A percentile compares a stretch with the other conserved stretches of the same genome.
These are phyloP conservation scores for Zygaena filipendulae DNA, from an alignment of 2,888 invertebrate species.

Conservation along the genomic window DNA sequence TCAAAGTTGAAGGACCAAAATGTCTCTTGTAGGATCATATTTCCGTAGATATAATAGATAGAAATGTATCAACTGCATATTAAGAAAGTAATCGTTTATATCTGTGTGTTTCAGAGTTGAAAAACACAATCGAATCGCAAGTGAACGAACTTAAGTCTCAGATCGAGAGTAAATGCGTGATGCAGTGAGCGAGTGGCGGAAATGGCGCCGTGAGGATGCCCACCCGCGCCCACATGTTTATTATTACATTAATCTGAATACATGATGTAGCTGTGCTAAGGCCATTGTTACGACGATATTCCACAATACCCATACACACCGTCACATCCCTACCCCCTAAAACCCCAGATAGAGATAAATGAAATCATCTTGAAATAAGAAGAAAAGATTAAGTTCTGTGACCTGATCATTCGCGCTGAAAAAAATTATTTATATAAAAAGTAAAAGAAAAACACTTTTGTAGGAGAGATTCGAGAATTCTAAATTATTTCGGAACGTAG, in stretches of 20 bases:
- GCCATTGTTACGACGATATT: slow-evolving; percentile 42
- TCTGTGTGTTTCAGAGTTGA: slow-evolving; percentile 96
- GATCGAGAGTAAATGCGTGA: slow-evolving; percentile 96
- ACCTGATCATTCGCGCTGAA: slow-evolving; percentile 53
- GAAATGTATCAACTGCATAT: no score
- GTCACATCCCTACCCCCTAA: slow-evolving; percentile 24
- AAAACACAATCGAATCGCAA: slow-evolving; percentile 97
- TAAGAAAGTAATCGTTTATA: no score
- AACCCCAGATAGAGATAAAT: slow-evolving; percentile 20
- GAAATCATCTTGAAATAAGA: slow-evolving; percentile 6
- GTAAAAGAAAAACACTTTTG: slow-evolving; percentile 32
- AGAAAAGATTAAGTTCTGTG: slow-evolving; percentile 24
- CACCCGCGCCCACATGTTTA: slow-evolving; percentile 18
- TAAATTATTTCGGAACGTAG: slow-evolving; percentile 55
- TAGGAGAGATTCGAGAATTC: slow-evolving; percentile 54
- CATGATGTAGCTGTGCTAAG: slow-evolving; percentile 64
- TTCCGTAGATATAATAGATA: no score
- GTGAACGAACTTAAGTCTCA: slow-evolving; percentile 96
- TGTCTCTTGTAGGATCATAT: no score
- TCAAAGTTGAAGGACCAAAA: no score
- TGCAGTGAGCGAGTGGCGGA: slow-evolving; percentile 77
- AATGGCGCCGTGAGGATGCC: slow-evolving; percentile 16
- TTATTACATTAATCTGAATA: slow-evolving; percentile 39
- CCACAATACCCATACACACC: slow-evolving; percentile 30
- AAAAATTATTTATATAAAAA: no score